phyloP scores from a whole-genome alignment of 2,888 invertebrate genomes.

The Marasmarcha lunaedactyla region DNA sequence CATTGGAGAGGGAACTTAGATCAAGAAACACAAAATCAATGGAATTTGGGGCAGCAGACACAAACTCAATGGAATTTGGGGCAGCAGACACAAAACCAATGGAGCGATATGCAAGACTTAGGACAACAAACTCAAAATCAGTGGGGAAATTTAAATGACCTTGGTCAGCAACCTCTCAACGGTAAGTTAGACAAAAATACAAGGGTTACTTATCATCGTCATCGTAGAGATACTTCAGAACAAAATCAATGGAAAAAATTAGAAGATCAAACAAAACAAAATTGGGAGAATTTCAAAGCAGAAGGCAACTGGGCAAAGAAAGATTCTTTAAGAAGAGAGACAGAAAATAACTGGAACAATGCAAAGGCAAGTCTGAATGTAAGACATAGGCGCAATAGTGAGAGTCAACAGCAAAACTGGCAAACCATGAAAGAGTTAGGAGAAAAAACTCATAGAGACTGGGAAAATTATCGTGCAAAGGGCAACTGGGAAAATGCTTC shows the following conservation, averaged over 20 bases:
- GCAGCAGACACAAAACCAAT: slow-evolving; percentile 14
- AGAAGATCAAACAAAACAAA: slow-evolving; percentile 24
- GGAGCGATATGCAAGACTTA: slow-evolving; percentile 14
- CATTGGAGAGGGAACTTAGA: too few species aligned
- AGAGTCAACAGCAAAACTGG: slow-evolving; percentile 10
- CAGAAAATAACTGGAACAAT: slow-evolving; percentile 6
- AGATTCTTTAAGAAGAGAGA: slow-evolving; percentile 19
- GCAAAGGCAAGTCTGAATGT: neutral
- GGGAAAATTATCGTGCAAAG: slow-evolving; percentile 13
- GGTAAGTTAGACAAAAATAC: neutral
- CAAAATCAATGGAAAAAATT: slow-evolving; percentile 16
- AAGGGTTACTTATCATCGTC: slow-evolving; percentile 3
- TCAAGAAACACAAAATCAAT: slow-evolving; percentile 24
- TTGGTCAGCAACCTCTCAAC: slow-evolving; percentile 21
- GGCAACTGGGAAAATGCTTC: neutral
- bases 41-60: slow-evolving; percentile 17
- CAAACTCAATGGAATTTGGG: slow-evolving; percentile 19
- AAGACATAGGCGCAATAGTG: neutral
- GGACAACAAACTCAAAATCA: slow-evolving; percentile 23
- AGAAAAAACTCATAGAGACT: slow-evolving; percentile 18
- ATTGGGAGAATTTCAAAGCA: slow-evolving; percentile 7
- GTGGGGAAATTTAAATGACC: slow-evolving; percentile 19
- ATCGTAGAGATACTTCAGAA: slow-evolving; percentile 2
- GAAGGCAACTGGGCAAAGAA: slow-evolving; percentile 11
- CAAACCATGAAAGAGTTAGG: slow-evolving; percentile 18